phyloP scores from a whole-genome alignment of 2,797 vertebrate species.

The Falco concolor region DNA sequence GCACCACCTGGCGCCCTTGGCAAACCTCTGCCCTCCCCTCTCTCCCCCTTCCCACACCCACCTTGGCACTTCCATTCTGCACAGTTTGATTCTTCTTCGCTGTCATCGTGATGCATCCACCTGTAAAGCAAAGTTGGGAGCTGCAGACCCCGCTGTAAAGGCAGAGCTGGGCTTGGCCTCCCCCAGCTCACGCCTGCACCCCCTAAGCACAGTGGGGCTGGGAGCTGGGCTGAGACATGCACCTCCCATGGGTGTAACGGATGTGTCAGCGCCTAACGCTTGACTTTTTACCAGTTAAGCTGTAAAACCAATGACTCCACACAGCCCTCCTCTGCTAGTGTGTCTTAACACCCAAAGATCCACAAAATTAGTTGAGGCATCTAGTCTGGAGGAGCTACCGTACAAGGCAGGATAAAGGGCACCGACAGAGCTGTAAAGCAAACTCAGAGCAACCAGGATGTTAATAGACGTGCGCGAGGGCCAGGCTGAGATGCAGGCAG shows the following conservation, averaged over 20 bases:
- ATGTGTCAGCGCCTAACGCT: rapidly evolving
- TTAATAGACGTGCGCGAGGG: neutral
- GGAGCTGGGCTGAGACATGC: neutral
- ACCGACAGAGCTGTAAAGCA: neutral
- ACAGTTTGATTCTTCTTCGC: slow-evolving; percentile 40
- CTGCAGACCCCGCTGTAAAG: neutral
- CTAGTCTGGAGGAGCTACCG: neutral
- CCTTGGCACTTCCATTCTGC: slow-evolving; percentile 66
- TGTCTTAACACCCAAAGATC: neutral
- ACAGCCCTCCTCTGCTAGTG: neutral
- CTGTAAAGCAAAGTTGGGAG: slow-evolving; percentile 53
- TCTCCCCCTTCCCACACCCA: neutral
- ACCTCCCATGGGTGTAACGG: neutral
- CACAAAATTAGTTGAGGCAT: neutral
- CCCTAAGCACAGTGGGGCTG: rapidly evolving
- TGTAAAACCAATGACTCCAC: neutral
- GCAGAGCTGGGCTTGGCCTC: neutral
- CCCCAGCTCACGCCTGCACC: neutral
- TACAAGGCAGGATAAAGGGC: neutral
- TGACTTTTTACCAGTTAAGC: neutral
- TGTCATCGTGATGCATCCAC: slow-evolving; percentile 4
- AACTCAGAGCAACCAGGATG: neutral
- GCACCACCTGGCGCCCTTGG: rapidly evolving
- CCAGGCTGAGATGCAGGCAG: neutral
- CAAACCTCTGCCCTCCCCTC: neutral